Conservation (phyloP, 2,113 vertebrate species). For the Myotis yumanensis region DNA sequence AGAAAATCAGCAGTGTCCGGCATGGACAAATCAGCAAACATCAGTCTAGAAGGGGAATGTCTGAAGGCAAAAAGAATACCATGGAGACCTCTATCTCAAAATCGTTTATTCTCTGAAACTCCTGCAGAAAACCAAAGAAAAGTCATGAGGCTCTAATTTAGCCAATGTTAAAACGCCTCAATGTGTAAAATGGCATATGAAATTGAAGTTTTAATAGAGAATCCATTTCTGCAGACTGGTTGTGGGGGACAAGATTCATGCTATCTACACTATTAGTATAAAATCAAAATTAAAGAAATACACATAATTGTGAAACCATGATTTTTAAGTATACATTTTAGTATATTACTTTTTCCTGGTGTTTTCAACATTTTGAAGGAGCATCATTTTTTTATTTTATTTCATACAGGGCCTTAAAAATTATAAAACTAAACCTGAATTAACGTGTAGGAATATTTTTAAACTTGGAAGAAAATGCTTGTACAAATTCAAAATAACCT, state of each 20-base stretch:
- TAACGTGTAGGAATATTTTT: background rate
- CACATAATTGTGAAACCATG: background rate
- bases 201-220: background rate
- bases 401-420: background rate
- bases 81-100: background rate
- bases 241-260: background rate
- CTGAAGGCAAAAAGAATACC: background rate
- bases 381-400: background rate
- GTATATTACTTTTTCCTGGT: background rate
- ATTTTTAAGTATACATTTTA: background rate
- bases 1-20: background rate
- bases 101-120: background rate
- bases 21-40: background rate
- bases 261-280: background rate
- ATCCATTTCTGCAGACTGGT: background rate
- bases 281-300: background rate
- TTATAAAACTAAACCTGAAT: background rate
- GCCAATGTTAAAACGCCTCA: background rate
- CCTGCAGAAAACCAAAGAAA: background rate
- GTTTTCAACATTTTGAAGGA: background rate
- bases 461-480: background rate
- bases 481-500: background rate
- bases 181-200: background rate
- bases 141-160: background rate
- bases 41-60: background rate